A percentile compares a stretch with the other conserved stretches of the same genome.
phyloP scores from a whole-genome alignment of 2,888 invertebrate genomes.

The Volucella zonaria region DNA sequence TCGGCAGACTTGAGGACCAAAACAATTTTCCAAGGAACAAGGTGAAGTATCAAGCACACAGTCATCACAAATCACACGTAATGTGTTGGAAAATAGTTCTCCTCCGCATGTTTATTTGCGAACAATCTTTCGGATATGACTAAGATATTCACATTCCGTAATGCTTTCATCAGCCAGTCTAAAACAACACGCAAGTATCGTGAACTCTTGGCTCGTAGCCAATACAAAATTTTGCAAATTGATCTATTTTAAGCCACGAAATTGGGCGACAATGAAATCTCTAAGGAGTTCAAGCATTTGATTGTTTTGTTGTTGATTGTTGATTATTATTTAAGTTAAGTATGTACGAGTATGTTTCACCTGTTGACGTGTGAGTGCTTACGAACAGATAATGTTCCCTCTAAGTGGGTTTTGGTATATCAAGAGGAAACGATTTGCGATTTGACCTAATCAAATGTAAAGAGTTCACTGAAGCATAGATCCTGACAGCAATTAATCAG shows the following conservation, averaged over 20 bases:
- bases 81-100: slow-evolving; percentile 12
- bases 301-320: slow-evolving; percentile 47
- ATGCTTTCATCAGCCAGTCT: slow-evolving; percentile 13
- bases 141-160: slow-evolving; percentile 58
- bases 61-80: neutral
- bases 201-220: slow-evolving; percentile 50
- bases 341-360: slow-evolving; percentile 30
- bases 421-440: slow-evolving; percentile 36
- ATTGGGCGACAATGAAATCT: slow-evolving; percentile 63
- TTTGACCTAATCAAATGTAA: slow-evolving; percentile 42
- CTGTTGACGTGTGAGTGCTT: slow-evolving; percentile 54
- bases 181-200: slow-evolving; percentile 45
- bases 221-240: slow-evolving; percentile 33
- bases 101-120: slow-evolving; percentile 42
- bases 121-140: slow-evolving; percentile 54
- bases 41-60: slow-evolving; percentile 12
- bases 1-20: slow-evolving; percentile 1
- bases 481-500: slow-evolving; percentile 58
- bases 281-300: slow-evolving; percentile 33
- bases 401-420: slow-evolving; percentile 29
- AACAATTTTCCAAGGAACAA: slow-evolving; percentile 18
- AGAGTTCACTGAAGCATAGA: slow-evolving; percentile 48
- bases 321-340: slow-evolving; percentile 32
- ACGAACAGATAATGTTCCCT: slow-evolving; percentile 36
- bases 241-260: slow-evolving; percentile 55